Conservation (phyloP, 2,797 vertebrate species). For the Chelon auratus region DNA sequence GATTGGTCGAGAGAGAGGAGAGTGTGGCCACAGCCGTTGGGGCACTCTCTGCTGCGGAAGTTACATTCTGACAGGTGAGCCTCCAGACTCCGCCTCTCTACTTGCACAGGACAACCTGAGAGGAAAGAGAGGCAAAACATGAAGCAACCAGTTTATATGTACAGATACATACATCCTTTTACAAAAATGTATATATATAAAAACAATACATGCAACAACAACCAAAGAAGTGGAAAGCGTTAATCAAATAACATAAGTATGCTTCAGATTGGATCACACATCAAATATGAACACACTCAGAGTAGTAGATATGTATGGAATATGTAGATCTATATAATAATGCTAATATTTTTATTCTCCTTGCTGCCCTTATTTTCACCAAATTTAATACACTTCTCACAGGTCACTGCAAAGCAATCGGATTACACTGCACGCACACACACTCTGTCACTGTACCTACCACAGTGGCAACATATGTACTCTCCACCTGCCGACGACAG, state of each 20-base stretch:
- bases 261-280: not conserved
- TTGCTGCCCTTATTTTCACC: too few species aligned
- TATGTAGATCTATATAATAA: too few species aligned
- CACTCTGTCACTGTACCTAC: conserved; percentile 76
- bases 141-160: not conserved
- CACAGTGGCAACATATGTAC: conserved; percentile 83
- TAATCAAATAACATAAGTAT: too few species aligned
- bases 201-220: not conserved
- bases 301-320: too few species aligned
- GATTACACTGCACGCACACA: conserved; percentile 64
- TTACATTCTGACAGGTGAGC: conserved; percentile 89
- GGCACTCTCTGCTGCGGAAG: conserved; percentile 87
- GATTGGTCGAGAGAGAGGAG: conserved; percentile 84
- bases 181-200: too few species aligned
- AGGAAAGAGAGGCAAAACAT: conserved; percentile 10
- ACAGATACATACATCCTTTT: too few species aligned
- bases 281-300: not conserved
- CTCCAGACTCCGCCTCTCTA: conserved; percentile 86
- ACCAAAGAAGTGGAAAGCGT: not conserved
- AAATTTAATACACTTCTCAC: not conserved
- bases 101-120: conserved; percentile 87
- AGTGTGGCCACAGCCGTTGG: conserved; percentile 88
- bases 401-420: conserved; percentile 26
- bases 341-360: not conserved
- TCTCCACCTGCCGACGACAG: conserved; percentile 80